These are phyloP conservation scores for Agonum fuliginosum DNA, from an alignment of 2,888 invertebrate genomes.

Conservation along the genomic window DNA sequence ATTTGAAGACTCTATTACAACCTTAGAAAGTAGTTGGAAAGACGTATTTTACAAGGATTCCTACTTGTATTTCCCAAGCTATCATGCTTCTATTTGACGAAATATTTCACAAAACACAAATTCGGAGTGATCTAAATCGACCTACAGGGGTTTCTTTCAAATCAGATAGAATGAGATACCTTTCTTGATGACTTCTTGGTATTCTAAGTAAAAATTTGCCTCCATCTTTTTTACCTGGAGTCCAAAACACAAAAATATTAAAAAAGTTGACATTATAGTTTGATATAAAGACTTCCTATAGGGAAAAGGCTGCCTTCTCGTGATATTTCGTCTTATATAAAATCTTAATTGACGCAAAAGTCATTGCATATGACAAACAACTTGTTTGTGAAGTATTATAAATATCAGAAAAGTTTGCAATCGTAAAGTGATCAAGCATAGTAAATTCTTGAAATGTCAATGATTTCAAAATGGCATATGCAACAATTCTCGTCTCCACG, in stretches of 20 bases:
- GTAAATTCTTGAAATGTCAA: too few species aligned
- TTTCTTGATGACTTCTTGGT: constrained; percentile 18
- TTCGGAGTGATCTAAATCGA: constrained; percentile 1
- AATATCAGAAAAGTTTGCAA: too few species aligned
- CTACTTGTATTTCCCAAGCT: constrained; percentile 27
- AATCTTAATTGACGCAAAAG: neutral
- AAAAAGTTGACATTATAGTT: neutral
- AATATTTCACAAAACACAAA: constrained; percentile 32
- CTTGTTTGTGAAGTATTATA: too few species aligned
- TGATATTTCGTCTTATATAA: neutral
- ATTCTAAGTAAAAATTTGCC: constrained; percentile 36
- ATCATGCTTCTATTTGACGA: constrained; percentile 30
- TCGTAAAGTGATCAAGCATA: too few species aligned
- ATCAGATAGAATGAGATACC: constrained; percentile 9
- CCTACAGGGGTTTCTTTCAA: constrained; percentile 29
- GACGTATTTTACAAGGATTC: neutral
- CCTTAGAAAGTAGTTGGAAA: neutral
- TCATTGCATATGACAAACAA: neutral
- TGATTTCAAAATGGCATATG: neutral
- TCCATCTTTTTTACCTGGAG: constrained; percentile 28
- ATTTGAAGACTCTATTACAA: constrained; percentile 13
- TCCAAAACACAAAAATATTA: constrained; percentile 39
- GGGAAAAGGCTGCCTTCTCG: constrained; percentile 5
- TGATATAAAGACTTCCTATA: neutral
- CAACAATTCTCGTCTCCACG: neutral